Base-by-base conservation (phyloP, 2,888 invertebrate species). In the Dasypolia templi region DNA sequence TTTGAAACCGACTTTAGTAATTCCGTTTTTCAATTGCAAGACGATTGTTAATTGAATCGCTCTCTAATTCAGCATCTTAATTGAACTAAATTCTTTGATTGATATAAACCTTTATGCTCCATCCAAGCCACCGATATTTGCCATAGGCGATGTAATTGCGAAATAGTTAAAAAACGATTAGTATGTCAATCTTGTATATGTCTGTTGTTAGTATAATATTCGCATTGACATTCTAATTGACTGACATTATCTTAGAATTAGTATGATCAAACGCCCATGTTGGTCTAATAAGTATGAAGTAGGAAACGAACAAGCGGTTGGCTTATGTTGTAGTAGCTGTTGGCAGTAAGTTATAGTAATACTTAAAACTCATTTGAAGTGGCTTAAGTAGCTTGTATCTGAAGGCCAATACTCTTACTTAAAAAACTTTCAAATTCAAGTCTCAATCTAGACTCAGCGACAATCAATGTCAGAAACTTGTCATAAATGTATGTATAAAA, bases 201-300 rank as follows among this genome's bases (percentile, higher is more conserved):
- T 51, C 73, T 56, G 68, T 68, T 68, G 59, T 69, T 65, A 62
- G 81, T 69, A 76, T 81, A 77, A 81, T 81, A 81, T 73, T 64
- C 73, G 22, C 73, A 81, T 77, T 81, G 81, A 82, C 82, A 81
- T 67, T 70, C 51, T 81, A 81, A 81, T 82, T 82, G 59, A 67
- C 44, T 53, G 62, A 65, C 64, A 71, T 81, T 82, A 81, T 77
- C 55, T 61, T 44, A 3, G 77, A 67, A 77, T 81, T 77, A 82
- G 78, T 78, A 66, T 81, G 71, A 77, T 81, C 63, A 72, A 72
- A 70, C 65, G 72, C 53, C 58, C 69, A 74, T 73, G 67, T 68
- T 62, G 42, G 59, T 51, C n/a, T n/a, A 62, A 32, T 56, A 44
- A 7, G 3, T 35, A n/a, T n/a, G n/a, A n/a, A 39, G 12, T 63